Evolutionary conservation across 1,140 invertebrate species (phyloP).

Genomic region (Nomia melanderi): DNA sequence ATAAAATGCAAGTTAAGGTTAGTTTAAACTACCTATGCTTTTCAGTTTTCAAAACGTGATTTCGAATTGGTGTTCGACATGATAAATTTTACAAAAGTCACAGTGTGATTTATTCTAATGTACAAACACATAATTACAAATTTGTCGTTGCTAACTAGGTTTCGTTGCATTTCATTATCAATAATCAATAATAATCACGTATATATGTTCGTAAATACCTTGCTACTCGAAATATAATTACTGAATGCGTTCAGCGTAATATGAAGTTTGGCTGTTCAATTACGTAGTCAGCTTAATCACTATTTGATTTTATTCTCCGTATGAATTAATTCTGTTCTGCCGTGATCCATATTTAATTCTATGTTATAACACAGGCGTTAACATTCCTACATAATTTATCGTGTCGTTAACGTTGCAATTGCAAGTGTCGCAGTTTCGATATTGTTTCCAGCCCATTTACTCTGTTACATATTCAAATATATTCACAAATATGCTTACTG

Average conservation of each 20-base stretch:
- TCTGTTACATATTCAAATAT: not conserved
- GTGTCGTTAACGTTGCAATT: not conserved
- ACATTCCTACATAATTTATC: not conserved
- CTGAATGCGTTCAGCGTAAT: not conserved
- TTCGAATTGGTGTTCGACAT: too few relatives aligned
- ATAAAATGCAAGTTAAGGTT: too few relatives aligned
- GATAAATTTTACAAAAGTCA: too few relatives aligned
- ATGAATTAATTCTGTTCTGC: not conserved
- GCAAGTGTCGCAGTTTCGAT: constrained; percentile 7
- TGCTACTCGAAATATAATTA: not conserved
- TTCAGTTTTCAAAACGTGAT: too few relatives aligned
- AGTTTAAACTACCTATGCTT: too few relatives aligned
- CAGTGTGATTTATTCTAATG: too few relatives aligned
- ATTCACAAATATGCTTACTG: not conserved
- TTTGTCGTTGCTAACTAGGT: too few relatives aligned
- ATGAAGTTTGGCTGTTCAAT: not conserved
- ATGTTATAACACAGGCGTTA: not conserved
- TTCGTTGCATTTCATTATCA: too few relatives aligned
- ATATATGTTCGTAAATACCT: not conserved
- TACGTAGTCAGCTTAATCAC: not conserved
- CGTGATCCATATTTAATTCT: not conserved
- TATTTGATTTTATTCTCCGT: not conserved
- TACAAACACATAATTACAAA: too few relatives aligned
- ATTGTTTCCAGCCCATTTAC: not conserved
- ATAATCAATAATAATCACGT: too few relatives aligned